Base-by-base conservation (phyloP, 2,113 vertebrate genomes). In the Astatoreochromis straeleni region DNA sequence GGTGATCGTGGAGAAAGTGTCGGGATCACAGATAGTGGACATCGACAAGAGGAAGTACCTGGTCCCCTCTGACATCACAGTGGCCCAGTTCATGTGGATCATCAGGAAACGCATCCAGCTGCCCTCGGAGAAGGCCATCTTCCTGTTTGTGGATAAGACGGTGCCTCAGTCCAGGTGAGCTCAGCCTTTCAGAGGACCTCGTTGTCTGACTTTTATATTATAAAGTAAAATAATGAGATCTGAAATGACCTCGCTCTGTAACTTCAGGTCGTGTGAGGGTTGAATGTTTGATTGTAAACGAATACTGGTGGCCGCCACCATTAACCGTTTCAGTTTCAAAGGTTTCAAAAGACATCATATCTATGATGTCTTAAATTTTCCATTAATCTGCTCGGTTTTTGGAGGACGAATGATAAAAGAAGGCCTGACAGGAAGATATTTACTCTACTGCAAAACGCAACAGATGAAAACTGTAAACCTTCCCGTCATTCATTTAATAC, bases 81-180 rank as follows among this genome's bases (percentile, higher is more conserved):
- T 99, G 97, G 98, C 99, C 58, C 98, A 99, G 96, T 99, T 99
- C 95, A 99, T 99, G 99, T 99, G 98, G 99, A 99, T 99, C 96
- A 99, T 99, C 96, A 97, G 98, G 95, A 99, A 99, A 97, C 97
- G 98, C 94, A 99, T 99, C 95, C 99, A 99, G 80, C 97, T 99
- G 93, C 98, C 99, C 51, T 99, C 99, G 7, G 99, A 99, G 96
- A 99, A 99, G 95, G 99, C 99, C 81, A 99, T 99, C 96, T 99
- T 99, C 95, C 97, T 99, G 85, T 99, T 99, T 60, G 98, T 99
- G 68, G 98, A 99, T 93, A 99, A 99, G 96, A 99, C 98, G 14
- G 98, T 99, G 42, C 98, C 99, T 35, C 99, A 99, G n/a, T 99
- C 98, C 95, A 99, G 98, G 98, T 99, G 91, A 97, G 92, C 40